A percentile compares a stretch with the other conserved stretches of the same genome.
Evolutionary conservation across 2,113 vertebrate species (phyloP).

Genomic region (Ciconia stormi): DNA sequence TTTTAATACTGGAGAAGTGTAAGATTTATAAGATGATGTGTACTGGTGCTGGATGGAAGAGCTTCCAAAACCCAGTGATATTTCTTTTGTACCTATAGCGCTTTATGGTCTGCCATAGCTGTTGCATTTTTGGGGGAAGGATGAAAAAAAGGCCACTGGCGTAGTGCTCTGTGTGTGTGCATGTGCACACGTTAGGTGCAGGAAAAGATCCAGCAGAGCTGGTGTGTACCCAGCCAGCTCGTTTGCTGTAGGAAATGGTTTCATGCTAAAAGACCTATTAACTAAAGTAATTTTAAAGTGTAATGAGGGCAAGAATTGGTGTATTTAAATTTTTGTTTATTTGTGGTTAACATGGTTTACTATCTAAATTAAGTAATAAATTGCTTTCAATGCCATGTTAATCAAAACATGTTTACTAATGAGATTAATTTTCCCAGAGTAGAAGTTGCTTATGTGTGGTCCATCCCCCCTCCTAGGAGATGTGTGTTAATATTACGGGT

Average conservation of each 20-base stretch:
- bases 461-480: not conserved
- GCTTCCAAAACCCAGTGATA: not conserved
- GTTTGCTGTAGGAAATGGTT: not conserved
- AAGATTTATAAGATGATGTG: not conserved
- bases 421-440: not conserved
- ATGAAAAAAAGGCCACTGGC: not conserved
- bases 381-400: not conserved
- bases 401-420: conserved; percentile 11
- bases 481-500: not conserved
- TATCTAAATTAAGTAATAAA: conserved; percentile 28
- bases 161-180: too few species aligned
- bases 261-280: not conserved
- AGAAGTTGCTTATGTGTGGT: not conserved
- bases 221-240: not conserved
- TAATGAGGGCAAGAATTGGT: not conserved
- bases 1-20: not conserved
- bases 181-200: accelerated
- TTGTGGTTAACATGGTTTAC: not conserved
- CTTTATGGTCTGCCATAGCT: not conserved
- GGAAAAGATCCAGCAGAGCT: not conserved
- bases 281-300: not conserved
- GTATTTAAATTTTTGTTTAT: not conserved
- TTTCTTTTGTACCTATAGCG: not conserved
- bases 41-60: not conserved
- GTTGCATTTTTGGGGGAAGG: not conserved